A percentile compares a stretch with the other conserved stretches of the same genome.
These are phyloP conservation scores for Stramonita haemastoma DNA, from an alignment of 2,888 invertebrate genomes.

Conservation along the genomic window DNA sequence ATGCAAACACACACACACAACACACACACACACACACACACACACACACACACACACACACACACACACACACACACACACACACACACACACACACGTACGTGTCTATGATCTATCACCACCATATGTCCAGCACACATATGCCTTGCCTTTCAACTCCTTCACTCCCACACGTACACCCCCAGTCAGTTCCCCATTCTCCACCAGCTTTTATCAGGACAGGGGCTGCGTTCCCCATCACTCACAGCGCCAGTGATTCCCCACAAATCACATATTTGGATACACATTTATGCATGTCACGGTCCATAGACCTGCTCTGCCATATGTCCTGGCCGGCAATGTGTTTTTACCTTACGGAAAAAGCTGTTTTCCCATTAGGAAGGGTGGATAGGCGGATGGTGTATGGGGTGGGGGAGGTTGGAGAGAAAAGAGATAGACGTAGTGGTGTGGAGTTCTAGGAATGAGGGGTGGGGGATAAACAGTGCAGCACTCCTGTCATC, in stretches of 20 bases:
- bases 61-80: neutral
- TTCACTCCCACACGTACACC: too few relatives aligned
- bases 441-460: too few relatives aligned
- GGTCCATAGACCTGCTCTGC: neutral
- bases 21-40: neutral
- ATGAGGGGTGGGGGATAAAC: too few relatives aligned
- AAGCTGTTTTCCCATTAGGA: too few relatives aligned
- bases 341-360: too few relatives aligned
- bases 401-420: too few relatives aligned
- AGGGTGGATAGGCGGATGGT: too few relatives aligned
- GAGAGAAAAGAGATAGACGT: too few relatives aligned
- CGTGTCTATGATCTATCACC: too few relatives aligned
- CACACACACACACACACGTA: neutral
- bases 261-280: slow-evolving; percentile 1
- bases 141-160: neutral
- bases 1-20: neutral
- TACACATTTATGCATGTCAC: neutral
- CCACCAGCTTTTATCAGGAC: neutral
- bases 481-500: too few relatives aligned
- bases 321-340: neutral
- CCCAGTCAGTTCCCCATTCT: neutral
- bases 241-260: neutral
- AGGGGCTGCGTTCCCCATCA: neutral
- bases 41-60: neutral
- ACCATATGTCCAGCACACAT: neutral